A percentile compares a stretch with the other conserved stretches of the same genome.
These are phyloP conservation scores for Drosophila bocki DNA, from an alignment of 1,140 invertebrate genomes.

Conservation along the genomic window DNA sequence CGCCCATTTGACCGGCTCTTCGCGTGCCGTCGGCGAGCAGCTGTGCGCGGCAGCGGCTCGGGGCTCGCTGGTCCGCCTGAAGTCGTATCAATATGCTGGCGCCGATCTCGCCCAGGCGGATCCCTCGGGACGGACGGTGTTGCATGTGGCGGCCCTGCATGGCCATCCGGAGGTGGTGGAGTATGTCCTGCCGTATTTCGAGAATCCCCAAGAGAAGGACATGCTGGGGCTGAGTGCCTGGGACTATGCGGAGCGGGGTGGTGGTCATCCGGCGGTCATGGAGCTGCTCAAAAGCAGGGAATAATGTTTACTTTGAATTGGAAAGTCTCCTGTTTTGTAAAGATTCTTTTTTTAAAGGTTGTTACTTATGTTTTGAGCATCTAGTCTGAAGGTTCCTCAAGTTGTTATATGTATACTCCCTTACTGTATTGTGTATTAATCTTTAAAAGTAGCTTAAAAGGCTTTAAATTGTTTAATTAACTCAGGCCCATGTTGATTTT, in stretches of 20 bases:
- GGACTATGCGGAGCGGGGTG: conserved; percentile 85
- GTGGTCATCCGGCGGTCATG: conserved; percentile 67
- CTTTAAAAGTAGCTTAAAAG: not conserved
- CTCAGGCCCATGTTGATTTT: not conserved
- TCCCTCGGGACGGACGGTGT: conserved; percentile 87
- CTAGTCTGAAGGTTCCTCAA: conserved; percentile 18
- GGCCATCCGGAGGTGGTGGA: conserved; percentile 77
- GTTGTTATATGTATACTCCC: not conserved
- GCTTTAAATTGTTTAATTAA: not conserved
- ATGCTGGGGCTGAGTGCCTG: conserved; percentile 85
- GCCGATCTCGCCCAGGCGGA: conserved; percentile 88
- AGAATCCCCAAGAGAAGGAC: conserved; percentile 81
- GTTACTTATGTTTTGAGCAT: not conserved
- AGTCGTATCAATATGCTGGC: conserved; percentile 88
- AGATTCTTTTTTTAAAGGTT: not conserved
- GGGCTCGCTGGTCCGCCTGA: conserved; percentile 86
- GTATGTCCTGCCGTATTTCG: conserved; percentile 85
- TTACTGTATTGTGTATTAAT: conserved; percentile 5
- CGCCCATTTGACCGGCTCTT: conserved; percentile 87
- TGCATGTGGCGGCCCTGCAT: conserved; percentile 87
- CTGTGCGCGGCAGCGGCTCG: conserved; percentile 88
- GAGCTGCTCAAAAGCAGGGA: conserved; percentile 27
- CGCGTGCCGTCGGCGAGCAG: conserved; percentile 86
- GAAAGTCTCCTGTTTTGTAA: not conserved
- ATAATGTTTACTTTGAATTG: not conserved